A percentile compares a stretch with the other conserved stretches of the same genome.
Conservation (phyloP, 2,113 vertebrate genomes). For the Alligator mississippiensis region DNA sequence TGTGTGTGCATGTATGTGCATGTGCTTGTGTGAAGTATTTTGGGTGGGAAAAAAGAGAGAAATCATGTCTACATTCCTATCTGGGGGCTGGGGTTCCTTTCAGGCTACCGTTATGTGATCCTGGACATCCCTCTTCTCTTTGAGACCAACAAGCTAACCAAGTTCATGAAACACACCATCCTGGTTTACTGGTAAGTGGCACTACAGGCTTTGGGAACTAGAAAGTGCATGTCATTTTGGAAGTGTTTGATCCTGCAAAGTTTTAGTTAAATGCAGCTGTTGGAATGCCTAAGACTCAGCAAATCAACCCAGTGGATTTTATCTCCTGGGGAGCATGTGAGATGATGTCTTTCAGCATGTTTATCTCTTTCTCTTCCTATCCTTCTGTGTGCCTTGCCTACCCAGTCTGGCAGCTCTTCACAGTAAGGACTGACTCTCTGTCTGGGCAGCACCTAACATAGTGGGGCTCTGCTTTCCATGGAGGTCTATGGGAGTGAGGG, state of each 20-base stretch:
- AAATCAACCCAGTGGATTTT: neutral
- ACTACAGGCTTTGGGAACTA: fast-evolving
- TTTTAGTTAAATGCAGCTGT: neutral
- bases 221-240: neutral
- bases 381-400: neutral
- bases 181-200: constrained; percentile 93
- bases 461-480: neutral
- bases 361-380: fast-evolving
- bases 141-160: constrained; percentile 86
- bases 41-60: neutral
- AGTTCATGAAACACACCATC: constrained; percentile 91
- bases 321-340: too few relatives aligned
- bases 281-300: neutral
- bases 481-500: neutral
- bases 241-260: neutral
- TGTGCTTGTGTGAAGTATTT: fast-evolving
- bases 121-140: constrained; percentile 96
- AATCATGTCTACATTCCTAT: neutral
- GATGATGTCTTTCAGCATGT: neutral
- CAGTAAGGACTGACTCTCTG: neutral
- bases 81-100: neutral
- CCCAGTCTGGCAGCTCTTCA: neutral
- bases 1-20: fast-evolving
- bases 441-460: neutral
- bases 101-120: constrained; percentile 94